Evolutionary conservation across 2,888 invertebrate species (phyloP).

Genomic region (Ditula angustiorana): DNA sequence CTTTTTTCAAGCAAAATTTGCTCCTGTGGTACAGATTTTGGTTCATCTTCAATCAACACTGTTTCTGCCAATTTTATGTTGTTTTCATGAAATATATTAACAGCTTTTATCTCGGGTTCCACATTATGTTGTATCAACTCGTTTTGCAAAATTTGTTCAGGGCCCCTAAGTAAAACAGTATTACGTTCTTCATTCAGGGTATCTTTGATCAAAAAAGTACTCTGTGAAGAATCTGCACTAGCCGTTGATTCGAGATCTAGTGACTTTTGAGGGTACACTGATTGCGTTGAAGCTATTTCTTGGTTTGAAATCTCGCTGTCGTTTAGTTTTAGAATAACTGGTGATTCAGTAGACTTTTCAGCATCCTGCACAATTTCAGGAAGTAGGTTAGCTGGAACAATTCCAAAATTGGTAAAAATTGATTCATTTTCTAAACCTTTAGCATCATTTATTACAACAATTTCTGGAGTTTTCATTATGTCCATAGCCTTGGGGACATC

Average conservation of each 20-base stretch:
- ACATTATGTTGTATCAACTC: background rate
- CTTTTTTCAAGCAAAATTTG: background rate
- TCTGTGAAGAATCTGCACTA: conserved; percentile 35
- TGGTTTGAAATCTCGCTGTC: background rate
- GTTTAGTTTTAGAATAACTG: background rate
- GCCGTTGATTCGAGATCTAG: conserved; percentile 32
- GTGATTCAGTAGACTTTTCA: background rate
- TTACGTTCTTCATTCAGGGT: conserved; percentile 24
- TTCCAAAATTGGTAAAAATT: background rate
- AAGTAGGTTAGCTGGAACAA: background rate
- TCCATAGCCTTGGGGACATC: conserved; percentile 30
- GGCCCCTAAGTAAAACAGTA: background rate
- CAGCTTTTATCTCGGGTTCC: background rate
- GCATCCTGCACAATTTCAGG: conserved; percentile 13
- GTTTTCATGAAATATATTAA: conserved; percentile 3
- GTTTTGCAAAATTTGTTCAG: background rate
- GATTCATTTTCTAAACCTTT: background rate
- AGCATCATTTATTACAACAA: conserved; percentile 4
- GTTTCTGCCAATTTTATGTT: background rate
- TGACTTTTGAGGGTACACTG: conserved; percentile 14
- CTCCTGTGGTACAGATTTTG: background rate
- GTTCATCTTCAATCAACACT: background rate
- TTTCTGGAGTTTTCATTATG: background rate
- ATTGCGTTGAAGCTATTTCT: background rate
- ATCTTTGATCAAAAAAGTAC: conserved; percentile 31